These are phyloP conservation scores for Lutraria lutraria DNA, from an alignment of 2,888 invertebrate genomes.

Conservation along the genomic window DNA sequence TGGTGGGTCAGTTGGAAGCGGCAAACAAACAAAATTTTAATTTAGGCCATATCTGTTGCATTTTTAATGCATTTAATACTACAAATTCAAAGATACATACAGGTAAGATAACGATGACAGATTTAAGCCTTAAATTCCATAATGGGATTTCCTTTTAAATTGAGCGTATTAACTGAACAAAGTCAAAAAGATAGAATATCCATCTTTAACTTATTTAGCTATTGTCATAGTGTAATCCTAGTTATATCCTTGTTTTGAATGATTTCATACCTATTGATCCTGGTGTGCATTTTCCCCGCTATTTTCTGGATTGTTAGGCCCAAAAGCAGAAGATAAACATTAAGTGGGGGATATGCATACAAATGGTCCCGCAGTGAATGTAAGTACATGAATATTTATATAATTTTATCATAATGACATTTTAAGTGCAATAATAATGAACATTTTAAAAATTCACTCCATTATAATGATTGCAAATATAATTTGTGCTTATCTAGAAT, in stretches of 20 bases:
- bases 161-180: constrained; percentile 15
- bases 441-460: not conserved
- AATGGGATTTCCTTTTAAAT: constrained; percentile 7
- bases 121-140: constrained; percentile 34
- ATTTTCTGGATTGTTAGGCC: not conserved
- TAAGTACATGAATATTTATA: constrained; percentile 22
- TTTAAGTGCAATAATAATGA: not conserved
- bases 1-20: too few species aligned
- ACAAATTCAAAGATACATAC: not conserved
- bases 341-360: constrained; percentile 11
- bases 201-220: constrained; percentile 18
- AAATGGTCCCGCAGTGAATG: not conserved
- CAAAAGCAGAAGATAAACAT: not conserved
- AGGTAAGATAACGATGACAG: constrained; percentile 33
- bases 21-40: too few species aligned
- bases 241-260: not conserved
- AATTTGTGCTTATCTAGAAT: not conserved
- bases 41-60: not conserved
- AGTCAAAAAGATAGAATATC: not conserved
- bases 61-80: not conserved
- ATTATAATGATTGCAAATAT: not conserved
- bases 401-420: not conserved
- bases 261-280: not conserved
- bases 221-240: not conserved
- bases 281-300: not conserved